A percentile compares a stretch with the other conserved stretches of the same genome.
phyloP scores from a whole-genome alignment of 2,888 invertebrate species.

The Dasysyrphus albostriatus region DNA sequence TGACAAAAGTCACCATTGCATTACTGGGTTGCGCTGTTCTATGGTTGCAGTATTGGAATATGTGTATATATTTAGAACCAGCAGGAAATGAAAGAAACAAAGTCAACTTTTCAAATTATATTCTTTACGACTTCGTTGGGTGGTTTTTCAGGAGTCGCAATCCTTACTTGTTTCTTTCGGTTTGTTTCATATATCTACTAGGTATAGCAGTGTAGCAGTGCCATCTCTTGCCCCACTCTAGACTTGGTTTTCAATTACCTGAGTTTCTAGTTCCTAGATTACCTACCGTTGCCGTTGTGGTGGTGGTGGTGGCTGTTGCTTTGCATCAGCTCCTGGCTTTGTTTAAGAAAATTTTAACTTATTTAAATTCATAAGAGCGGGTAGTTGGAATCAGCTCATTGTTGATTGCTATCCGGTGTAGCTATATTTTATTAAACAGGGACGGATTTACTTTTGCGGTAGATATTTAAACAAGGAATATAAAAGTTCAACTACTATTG shows the following conservation, averaged over 20 bases:
- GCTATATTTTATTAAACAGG: slow-evolving; percentile 10
- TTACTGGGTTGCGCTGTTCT: not conserved
- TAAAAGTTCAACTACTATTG: no score
- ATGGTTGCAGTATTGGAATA: slow-evolving; percentile 14
- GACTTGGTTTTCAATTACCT: slow-evolving; percentile 70
- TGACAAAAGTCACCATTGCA: slow-evolving; percentile 71
- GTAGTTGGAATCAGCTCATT: slow-evolving; percentile 51
- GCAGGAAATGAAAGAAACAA: slow-evolving; percentile 66
- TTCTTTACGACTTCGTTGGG: slow-evolving; percentile 73
- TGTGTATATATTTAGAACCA: slow-evolving; percentile 32
- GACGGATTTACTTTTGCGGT: not conserved
- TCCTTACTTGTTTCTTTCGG: not conserved
- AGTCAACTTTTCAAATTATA: slow-evolving; percentile 75
- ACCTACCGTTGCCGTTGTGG: not conserved
- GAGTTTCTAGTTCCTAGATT: slow-evolving; percentile 50
- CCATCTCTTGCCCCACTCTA: slow-evolving; percentile 61
- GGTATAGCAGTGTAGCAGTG: not conserved
- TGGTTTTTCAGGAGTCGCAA: slow-evolving; percentile 43
- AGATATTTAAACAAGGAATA: no score
- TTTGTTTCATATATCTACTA: not conserved
- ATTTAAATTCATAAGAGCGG: slow-evolving; percentile 72
- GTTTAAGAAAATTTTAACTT: slow-evolving; percentile 69
- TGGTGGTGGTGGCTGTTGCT: slow-evolving; percentile 37
- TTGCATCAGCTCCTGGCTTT: slow-evolving; percentile 33
- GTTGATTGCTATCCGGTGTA: slow-evolving; percentile 68